Percentiles rank a stretch among this genome's conserved stretches.
Conservation (phyloP, 2,113 vertebrate species). For the Lonchura striata region DNA sequence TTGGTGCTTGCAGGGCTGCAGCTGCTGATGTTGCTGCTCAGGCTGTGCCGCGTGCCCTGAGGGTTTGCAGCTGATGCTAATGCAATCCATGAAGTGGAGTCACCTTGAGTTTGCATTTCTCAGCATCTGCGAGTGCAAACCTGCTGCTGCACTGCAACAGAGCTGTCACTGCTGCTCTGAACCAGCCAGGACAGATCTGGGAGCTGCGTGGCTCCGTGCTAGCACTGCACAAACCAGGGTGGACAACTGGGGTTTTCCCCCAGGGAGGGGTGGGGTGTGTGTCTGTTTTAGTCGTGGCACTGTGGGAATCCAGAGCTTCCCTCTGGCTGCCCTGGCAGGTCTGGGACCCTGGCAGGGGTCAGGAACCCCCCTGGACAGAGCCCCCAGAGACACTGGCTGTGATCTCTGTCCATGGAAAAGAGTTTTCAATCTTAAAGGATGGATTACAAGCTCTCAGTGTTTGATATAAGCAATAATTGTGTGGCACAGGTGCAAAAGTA, state of each 20-base stretch:
- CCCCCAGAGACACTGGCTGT: too few species aligned
- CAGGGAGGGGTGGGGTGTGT: neutral
- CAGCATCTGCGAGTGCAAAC: constrained; percentile 59
- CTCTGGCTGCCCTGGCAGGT: too few species aligned
- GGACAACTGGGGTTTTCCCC: fast-evolving
- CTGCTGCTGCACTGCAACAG: constrained; percentile 63
- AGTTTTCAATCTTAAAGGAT: too few species aligned
- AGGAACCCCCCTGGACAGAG: too few species aligned
- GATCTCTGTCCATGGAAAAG: too few species aligned
- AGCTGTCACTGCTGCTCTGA: constrained; percentile 50
- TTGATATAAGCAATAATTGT: too few species aligned
- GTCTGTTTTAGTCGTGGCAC: too few species aligned
- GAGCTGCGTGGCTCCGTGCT: neutral
- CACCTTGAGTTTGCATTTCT: constrained; percentile 66
- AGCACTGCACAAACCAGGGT: neutral
- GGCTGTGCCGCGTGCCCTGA: neutral
- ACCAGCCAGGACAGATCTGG: neutral
- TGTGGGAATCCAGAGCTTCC: too few species aligned
- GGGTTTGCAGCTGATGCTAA: constrained; percentile 55
- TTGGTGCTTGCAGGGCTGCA: neutral
- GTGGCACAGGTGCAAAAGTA: too few species aligned
- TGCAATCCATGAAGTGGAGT: constrained; percentile 48
- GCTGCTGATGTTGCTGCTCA: neutral
- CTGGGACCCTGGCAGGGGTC: too few species aligned
- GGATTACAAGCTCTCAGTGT: too few species aligned